Conservation (phyloP, 2,797 vertebrate genomes). For the Denticeps clupeoides region DNA sequence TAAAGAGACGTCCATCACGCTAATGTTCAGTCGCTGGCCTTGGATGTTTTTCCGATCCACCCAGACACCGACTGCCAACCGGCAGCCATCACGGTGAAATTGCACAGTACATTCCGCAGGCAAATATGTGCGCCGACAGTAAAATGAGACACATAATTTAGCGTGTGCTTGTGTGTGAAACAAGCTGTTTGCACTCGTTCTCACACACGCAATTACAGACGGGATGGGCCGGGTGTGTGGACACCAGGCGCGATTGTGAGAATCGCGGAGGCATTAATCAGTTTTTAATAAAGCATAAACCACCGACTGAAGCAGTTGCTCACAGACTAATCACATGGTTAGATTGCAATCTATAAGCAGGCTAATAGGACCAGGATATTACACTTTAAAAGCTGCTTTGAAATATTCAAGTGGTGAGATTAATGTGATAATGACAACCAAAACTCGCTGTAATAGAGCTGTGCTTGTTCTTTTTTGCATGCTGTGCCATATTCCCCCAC, state of each 20-base stretch:
- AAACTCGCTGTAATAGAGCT: too few relatives aligned
- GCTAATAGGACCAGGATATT: constrained; percentile 1
- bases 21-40: constrained; percentile 36
- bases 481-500: too few relatives aligned
- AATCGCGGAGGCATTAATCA: constrained; percentile 18
- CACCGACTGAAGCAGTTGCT: constrained; percentile 17
- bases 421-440: not conserved
- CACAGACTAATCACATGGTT: constrained; percentile 9
- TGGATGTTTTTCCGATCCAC: constrained; percentile 43
- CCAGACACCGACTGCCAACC: constrained; percentile 39
- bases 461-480: too few relatives aligned
- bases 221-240: too few relatives aligned
- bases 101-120: not conserved
- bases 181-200: not conserved
- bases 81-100: constrained; percentile 33
- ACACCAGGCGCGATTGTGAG: constrained; percentile 16
- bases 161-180: not conserved
- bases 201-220: not conserved
- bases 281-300: constrained; percentile 19
- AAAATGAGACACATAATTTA: not conserved
- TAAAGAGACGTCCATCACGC: constrained; percentile 33
- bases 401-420: not conserved
- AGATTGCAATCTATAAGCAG: not conserved
- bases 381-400: not conserved
- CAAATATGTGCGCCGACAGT: constrained; percentile 2